Evolutionary conservation across 2,888 invertebrate genomes (phyloP).

Genomic region (Alloplasta piceator): DNA sequence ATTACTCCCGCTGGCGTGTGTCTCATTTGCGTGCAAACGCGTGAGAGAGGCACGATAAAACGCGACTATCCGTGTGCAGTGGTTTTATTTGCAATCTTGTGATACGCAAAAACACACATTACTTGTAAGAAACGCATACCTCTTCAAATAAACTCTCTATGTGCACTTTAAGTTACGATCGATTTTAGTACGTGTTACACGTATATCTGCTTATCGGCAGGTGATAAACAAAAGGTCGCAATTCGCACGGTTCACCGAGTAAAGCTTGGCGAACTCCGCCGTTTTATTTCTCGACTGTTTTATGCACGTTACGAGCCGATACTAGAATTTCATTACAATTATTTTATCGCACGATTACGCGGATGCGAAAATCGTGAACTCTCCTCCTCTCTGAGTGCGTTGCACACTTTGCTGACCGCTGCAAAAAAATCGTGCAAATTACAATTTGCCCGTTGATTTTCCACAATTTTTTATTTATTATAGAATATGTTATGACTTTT

Average conservation of each 20-base stretch:
- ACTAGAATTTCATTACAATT: constrained; percentile 72
- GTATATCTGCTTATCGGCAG: not conserved
- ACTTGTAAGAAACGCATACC: constrained; percentile 26
- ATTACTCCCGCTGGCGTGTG: constrained; percentile 43
- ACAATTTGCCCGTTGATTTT: no score
- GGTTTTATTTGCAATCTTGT: constrained; percentile 41
- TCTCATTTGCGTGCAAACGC: constrained; percentile 56
- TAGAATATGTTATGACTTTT: no score
- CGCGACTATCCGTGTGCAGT: constrained; percentile 8
- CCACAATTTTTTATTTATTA: no score
- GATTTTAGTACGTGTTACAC: constrained; percentile 23
- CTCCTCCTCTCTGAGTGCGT: constrained; percentile 51
- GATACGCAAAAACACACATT: constrained; percentile 33
- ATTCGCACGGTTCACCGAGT: no score
- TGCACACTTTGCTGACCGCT: constrained; percentile 38
- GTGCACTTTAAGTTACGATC: constrained; percentile 50
- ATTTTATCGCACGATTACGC: constrained; percentile 72
- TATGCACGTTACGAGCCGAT: constrained; percentile 56
- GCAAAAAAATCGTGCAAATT: no score
- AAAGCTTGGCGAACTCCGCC: no score
- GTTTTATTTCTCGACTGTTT: not conserved
- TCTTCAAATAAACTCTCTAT: not conserved
- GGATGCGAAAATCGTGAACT: constrained; percentile 61
- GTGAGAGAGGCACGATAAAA: constrained; percentile 49
- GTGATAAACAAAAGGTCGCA: no score